Base-by-base conservation (phyloP, 2,888 invertebrate species). In the Neelides folsomi region DNA sequence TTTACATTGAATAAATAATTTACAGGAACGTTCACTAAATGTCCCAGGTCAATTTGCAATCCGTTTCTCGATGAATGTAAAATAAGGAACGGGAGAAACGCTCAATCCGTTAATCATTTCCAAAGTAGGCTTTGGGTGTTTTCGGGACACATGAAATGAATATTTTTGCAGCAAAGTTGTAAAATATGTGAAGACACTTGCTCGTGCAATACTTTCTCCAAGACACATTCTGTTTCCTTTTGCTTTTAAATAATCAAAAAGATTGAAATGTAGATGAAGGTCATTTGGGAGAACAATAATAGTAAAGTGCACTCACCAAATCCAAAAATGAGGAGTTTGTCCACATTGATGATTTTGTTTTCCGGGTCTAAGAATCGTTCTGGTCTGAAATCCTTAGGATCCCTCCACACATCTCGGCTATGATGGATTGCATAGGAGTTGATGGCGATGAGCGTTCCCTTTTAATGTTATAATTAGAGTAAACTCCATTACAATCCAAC, bases 371-470 rank as follows among this genome's bases (percentile, higher is more conserved):
- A 41, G 19, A 49, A 49, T 19, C 49, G 40, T 12, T 49, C 49
- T n/a, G 49, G 49, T 35, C 41, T 49, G 9, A 49, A 49, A 18
- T 37, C 35, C 9, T 41, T 13, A 5, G 49, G 49, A 35, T 49
- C 49, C 8, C 41, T 40, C 49, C 49, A 49, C 10, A 42, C 40
- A 10, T 49, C 49, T 42, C 40, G n/a, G 15, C 42, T 42, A 40
- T 41, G 40, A 13, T 49, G 49, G 10, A 41, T 42, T n/a, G 41
- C 40, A 35, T 49, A 49, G 16, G 42, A 42, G 36, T 49, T 49
- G n/a, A 49, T 20, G 35, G 49, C 49, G n/a, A 42, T 42, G 41
- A 40, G 42, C n/a, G 49, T 49, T 34, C 49, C 49, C 49, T 49
- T 27, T 27, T 27, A 27, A n/a, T n/a, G n/a, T n/a, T n/a, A n/a